These are phyloP conservation scores for Oostethus manadensis DNA, from an alignment of 2,113 vertebrate species.

Conservation along the genomic window DNA sequence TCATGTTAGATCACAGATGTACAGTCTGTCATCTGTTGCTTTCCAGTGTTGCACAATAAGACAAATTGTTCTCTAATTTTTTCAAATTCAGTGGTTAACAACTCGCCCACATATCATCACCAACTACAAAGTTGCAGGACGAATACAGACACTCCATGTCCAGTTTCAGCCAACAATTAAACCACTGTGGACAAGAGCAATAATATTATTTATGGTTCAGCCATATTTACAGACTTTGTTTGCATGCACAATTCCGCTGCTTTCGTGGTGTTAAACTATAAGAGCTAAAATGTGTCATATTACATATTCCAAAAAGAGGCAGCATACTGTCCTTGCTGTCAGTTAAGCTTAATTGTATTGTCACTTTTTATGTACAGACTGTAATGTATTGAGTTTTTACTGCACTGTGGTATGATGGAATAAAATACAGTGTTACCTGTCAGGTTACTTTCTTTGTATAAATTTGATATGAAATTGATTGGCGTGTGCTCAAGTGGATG, in stretches of 20 bases:
- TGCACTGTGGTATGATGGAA: no score
- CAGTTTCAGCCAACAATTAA: background rate
- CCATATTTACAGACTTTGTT: background rate
- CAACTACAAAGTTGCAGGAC: background rate
- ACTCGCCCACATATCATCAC: slow-evolving; percentile 5
- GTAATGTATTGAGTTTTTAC: no score
- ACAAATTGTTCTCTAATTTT: slow-evolving; percentile 12
- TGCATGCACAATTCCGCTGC: background rate
- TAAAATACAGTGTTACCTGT: no score
- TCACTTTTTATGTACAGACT: no score
- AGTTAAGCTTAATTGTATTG: background rate
- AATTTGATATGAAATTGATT: no score
- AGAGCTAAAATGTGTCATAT: background rate
- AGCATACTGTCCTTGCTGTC: background rate
- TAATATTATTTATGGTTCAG: background rate
- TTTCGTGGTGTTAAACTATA: background rate
- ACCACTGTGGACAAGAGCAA: background rate
- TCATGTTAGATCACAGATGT: slow-evolving; percentile 37
- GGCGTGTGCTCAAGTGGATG: no score
- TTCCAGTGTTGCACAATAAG: slow-evolving; percentile 24
- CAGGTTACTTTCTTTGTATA: no score
- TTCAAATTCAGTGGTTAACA: slow-evolving; percentile 24
- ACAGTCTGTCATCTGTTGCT: slow-evolving; percentile 25
- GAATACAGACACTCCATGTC: background rate
- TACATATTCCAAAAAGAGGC: background rate